Base-by-base conservation (phyloP, 2,113 vertebrate genomes). In the Cygnus atratus region DNA sequence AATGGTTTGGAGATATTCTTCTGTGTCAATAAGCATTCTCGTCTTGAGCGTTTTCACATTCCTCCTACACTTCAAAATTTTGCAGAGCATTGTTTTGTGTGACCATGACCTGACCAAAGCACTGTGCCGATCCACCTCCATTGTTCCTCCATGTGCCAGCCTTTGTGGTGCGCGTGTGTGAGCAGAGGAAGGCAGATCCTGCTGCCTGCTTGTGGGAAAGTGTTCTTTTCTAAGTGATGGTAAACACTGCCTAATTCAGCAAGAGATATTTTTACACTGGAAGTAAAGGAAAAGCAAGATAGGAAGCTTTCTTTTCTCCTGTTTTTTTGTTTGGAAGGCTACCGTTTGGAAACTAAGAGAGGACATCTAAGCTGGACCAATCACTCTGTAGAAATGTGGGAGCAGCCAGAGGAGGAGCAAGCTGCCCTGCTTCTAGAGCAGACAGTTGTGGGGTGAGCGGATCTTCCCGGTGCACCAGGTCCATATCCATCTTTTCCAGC, bases 21-120 rank as follows among this genome's bases (percentile, higher is more conserved):
- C 41, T 19, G 35, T 65, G 58, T 96, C 82, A 74, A 81, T 88
- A 95, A 96, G 91, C 92, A 92, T 92, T 91, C 91, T 91, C 29
- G 0, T 86, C 58, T 88, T 41, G 43, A 77, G 48, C 63, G 55
- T 90, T 92, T 93, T 63, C 62, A 0, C 70, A 67, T 94, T 94
- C 70, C 80, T 96, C 80, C 62, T 84, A 93, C 92, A 59, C 73
- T 90, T 97, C 87, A 91, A 88, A 94, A 92, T 88, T 87, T 92
- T 94, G 46, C 44, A 41, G 52, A 79, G 93, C 73, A 95, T 93
- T 93, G 88, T 97, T 65, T 75, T 58, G 78, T 77, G 95, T 90
- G 94, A 80, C 95, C 93, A 3, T 95, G 95, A 96, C 89, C 91
- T 0, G 4, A 0, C 6, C 76, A 39, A 16, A 2, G 58, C 59